These are phyloP conservation scores for Pseudomyrmex pallidus DNA, from an alignment of 1,140 invertebrate genomes.

Conservation along the genomic window DNA sequence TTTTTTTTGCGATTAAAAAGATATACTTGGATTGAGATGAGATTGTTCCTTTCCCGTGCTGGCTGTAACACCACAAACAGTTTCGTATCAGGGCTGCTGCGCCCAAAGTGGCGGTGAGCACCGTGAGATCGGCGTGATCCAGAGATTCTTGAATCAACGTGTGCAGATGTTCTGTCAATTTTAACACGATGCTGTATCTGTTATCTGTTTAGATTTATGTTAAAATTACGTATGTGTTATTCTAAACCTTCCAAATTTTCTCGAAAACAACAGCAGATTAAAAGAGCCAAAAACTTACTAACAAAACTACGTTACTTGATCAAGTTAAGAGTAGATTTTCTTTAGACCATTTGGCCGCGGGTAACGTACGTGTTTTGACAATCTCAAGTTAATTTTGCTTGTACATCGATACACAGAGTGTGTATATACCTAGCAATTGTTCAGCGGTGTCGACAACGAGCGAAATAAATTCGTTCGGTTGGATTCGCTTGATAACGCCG, in stretches of 20 bases:
- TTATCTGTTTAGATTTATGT: conserved; percentile 2
- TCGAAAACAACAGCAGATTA: background rate
- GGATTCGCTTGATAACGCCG: conserved; percentile 89
- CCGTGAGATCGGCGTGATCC: conserved; percentile 92
- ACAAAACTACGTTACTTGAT: background rate
- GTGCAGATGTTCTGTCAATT: conserved; percentile 89
- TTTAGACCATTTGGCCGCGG: background rate
- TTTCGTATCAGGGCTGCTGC: conserved; percentile 92
- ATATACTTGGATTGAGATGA: conserved; percentile 72
- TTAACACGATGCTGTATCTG: background rate
- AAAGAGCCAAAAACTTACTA: background rate
- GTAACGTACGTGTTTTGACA: too few relatives aligned
- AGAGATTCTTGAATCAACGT: conserved; percentile 91
- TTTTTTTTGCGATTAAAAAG: background rate
- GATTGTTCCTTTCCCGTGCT: conserved; percentile 84
- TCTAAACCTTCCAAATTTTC: background rate
- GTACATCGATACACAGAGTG: background rate
- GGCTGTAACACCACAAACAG: conserved; percentile 90
- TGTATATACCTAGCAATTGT: conserved; percentile 84
- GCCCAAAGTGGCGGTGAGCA: conserved; percentile 91
- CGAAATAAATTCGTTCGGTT: conserved; percentile 89
- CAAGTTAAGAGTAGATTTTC: background rate
- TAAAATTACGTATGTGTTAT: background rate
- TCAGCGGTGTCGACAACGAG: conserved; percentile 89
- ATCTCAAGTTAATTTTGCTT: too few relatives aligned